phyloP scores from a whole-genome alignment of 2,888 invertebrate species.

The Ennomos quercinarius region DNA sequence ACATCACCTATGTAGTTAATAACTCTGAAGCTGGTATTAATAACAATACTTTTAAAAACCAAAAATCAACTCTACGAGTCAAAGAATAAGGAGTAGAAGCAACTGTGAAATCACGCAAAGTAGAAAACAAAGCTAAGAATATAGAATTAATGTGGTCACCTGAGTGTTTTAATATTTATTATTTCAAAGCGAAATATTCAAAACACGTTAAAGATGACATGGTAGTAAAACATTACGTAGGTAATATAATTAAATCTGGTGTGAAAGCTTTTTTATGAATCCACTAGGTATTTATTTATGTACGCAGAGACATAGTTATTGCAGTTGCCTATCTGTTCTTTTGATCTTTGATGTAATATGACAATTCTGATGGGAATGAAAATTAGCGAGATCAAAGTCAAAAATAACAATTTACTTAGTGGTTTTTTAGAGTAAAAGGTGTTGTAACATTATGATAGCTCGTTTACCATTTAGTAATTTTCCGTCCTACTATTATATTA shows the following conservation, averaged over 20 bases:
- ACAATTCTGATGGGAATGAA: constrained; percentile 33
- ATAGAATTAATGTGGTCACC: constrained; percentile 71
- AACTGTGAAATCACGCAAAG: not conserved
- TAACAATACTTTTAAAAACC: constrained; percentile 19
- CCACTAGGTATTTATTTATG: constrained; percentile 28
- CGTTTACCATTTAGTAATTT: no score
- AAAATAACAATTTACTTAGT: constrained; percentile 14
- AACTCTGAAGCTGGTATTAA: constrained; percentile 40
- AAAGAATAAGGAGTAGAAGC: constrained; percentile 15
- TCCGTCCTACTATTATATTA: no score
- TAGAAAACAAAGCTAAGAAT: constrained; percentile 44
- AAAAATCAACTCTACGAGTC: constrained; percentile 16
- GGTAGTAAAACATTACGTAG: constrained; percentile 30
- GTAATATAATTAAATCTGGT: constrained; percentile 24
- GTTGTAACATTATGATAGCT: no score
- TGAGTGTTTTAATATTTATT: constrained; percentile 66
- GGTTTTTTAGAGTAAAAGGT: no score
- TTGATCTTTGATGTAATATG: constrained; percentile 41
- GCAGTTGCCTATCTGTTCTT: constrained; percentile 26
- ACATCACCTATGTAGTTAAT: constrained; percentile 56
- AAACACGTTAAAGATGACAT: constrained; percentile 29
- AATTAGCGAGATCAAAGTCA: constrained; percentile 37
- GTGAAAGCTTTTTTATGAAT: constrained; percentile 43
- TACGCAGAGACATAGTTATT: constrained; percentile 30
- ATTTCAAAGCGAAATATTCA: constrained; percentile 26